Evolutionary conservation across 2,888 invertebrate genomes (phyloP), one percentile per base, ranked within the genome.

Genomic region (Torymus auratus): DNA sequence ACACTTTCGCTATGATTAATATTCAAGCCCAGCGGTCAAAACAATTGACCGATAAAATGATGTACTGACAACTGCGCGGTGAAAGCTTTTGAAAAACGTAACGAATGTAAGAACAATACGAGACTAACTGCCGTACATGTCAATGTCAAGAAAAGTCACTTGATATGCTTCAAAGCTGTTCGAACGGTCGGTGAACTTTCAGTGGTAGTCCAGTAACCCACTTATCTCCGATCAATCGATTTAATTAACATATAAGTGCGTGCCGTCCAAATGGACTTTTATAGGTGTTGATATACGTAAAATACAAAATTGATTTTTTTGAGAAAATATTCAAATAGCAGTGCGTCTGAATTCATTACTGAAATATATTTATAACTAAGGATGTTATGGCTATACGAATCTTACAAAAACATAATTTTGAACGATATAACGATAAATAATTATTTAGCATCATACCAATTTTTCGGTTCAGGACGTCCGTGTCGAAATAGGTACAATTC

Each of bases 131-230:
- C 1, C 53, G 55, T 28, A 61, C 76, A 62, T 72, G 65, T 56
- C 55, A 73, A 62, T 68, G 61, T 5, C 20, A 23, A 58, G 72
- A 81, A 69, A 70, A 78, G 76, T 60, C 67, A 76, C 68, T 82
- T 79, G 41, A 62, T 82, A 72, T 76, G 67, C 76, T 64, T 64
- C 14, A 28, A 58, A 20, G 68, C 15, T 60, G 53, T 11, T 10
- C 23, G 15, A 2, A 3, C 68, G 62, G 72, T 60, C 64, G 55
- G 14, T 72, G 71, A 71, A 80, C 75, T 53, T 41, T 1, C 13
- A 28, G 23, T 41, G 5, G 14, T 62, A 78, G 62, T 78, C 71
- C 64, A 72, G 68, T 82, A 79, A 79, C 79, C 82, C 67, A 79
- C 41, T 79, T 82, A 75, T 13, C 56, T 69, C 60, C 52, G 62